Evolutionary conservation across 2,797 vertebrate genomes (phyloP).

Genomic region (Gallinago stenura): DNA sequence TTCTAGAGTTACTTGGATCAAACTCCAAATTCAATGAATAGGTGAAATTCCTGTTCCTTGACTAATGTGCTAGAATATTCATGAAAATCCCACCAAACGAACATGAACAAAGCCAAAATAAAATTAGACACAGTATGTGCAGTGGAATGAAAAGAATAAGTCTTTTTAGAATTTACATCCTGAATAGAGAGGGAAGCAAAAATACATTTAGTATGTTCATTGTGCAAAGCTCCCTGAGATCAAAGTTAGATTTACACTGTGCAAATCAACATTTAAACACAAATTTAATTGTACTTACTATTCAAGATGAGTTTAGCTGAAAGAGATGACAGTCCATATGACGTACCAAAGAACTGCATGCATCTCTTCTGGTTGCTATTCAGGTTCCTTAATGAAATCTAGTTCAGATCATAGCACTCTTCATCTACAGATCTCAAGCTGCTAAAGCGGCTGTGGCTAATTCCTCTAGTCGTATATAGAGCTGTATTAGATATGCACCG

Average conservation of each 20-base stretch:
- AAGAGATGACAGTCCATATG: not conserved
- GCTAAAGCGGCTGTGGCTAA: not conserved
- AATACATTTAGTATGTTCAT: not conserved
- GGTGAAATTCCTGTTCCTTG: not conserved
- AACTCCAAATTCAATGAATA: not conserved
- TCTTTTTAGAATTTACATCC: not conserved
- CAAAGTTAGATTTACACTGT: not conserved
- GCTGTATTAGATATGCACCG: rapidly evolving
- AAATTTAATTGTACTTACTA: not conserved
- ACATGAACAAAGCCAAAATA: not conserved
- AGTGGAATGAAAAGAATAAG: not conserved
- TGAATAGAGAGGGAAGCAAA: not conserved
- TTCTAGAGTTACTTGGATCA: not conserved
- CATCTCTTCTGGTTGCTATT: not conserved
- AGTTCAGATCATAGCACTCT: not conserved
- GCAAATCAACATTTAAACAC: not conserved
- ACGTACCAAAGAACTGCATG: not conserved
- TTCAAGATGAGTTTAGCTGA: not conserved
- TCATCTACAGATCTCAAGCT: not conserved
- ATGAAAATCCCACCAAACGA: not conserved
- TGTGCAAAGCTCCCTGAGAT: not conserved
- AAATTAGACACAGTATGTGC: not conserved
- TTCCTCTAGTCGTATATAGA: not conserved
- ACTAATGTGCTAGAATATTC: not conserved
- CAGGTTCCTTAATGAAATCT: not conserved